Base-by-base conservation (phyloP, 2,888 invertebrate species). In the Macrophya alboannulata region DNA sequence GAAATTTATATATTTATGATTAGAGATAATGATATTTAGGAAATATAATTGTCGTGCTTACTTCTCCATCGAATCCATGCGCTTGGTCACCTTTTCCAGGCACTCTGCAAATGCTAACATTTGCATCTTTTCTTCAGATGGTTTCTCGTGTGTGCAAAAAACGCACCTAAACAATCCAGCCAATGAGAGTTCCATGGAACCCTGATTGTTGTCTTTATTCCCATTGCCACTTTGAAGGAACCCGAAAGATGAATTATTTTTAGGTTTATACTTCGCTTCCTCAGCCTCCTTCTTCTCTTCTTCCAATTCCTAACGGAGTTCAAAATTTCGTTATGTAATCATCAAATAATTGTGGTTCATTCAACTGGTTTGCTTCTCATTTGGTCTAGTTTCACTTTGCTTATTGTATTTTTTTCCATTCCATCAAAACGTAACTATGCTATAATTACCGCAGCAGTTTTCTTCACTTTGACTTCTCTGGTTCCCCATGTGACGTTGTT, bases 401-500 rank as follows among this genome's bases (percentile, higher is more conserved):
- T n/a, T n/a, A n/a, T n/a, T n/a, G n/a, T n/a, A 65, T 12, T 25
- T 65, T 9, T 86, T 10, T 40, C 84, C 21, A 71, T 68, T 4
- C 21, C 12, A 51, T 10, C 15, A 4, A 37, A 68, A 62, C 21
- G 51, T n/a, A 15, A 31, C 9, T n/a, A 74, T 45, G 25, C 10
- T 8, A 51, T 77, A 77, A 72, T 76, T 77, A 74, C 83, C 86
- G 71, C 55, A 37, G 55, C 48, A 17, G 77, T 77, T n/a, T 77
- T 31, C 17, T 55, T 77, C 25, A 55, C 85, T 77, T 89, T 89
- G 8, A 89, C 96, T 93, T 99, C 99, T 86, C 99, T 95, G 0
- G 99, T 99, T 6, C 99, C 99, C 99, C 99, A 99, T 1, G 97
- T 96, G 4, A 99, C 97, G 90, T 98, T 97, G 93, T 99, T 98